These are phyloP conservation scores for Steatocranus sp. DNA, from an alignment of 2,797 vertebrate genomes.

Conservation along the genomic window DNA sequence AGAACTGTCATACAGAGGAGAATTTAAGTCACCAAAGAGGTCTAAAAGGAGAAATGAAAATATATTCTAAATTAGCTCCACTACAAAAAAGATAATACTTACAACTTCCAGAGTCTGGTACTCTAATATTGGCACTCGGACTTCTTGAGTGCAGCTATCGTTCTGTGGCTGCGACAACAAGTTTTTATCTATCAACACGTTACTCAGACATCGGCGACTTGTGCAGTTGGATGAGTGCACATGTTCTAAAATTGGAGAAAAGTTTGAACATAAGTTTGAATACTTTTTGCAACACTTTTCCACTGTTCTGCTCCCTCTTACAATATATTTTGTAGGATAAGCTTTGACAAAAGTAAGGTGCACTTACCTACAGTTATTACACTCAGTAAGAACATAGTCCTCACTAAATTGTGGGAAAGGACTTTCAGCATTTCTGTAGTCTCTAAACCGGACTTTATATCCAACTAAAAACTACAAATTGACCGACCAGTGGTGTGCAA, in stretches of 20 bases:
- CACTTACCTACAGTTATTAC: constrained; percentile 41
- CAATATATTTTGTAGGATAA: background rate
- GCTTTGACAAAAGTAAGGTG: background rate
- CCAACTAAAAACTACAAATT: background rate
- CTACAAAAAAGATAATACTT: constrained; percentile 28
- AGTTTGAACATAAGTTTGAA: background rate
- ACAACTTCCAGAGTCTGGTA: constrained; percentile 71
- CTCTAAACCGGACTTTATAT: background rate
- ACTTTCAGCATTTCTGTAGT: background rate
- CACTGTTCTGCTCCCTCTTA: background rate
- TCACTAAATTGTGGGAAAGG: background rate
- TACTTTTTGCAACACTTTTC: background rate
- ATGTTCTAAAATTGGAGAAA: constrained; percentile 3
- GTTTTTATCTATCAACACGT: constrained; percentile 27
- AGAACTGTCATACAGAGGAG: background rate
- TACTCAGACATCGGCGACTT: constrained; percentile 62
- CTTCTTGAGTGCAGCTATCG: constrained; percentile 23
- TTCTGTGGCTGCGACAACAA: constrained; percentile 57
- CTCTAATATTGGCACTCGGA: constrained; percentile 47
- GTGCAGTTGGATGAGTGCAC: background rate
- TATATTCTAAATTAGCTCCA: background rate
- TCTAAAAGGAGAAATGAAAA: background rate
- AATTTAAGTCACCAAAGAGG: background rate
- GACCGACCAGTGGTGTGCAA: background rate
- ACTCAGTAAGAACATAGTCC: background rate